Evolutionary conservation across 1,140 invertebrate species (phyloP).

Genomic region (Lordiphosa clarofinis): DNA sequence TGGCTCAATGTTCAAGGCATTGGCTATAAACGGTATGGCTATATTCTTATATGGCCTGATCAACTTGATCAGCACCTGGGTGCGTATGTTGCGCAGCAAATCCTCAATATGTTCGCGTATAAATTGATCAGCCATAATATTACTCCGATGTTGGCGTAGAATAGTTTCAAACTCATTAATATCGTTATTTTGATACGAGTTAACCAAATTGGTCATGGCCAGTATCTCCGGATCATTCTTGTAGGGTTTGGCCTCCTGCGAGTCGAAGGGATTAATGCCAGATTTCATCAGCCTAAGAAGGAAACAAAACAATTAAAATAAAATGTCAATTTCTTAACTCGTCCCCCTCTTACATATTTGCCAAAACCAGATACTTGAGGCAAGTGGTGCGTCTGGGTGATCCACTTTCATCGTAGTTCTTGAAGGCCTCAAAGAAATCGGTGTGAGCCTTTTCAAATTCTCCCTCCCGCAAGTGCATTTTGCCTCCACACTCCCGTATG

Average conservation of each 20-base stretch:
- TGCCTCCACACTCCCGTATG: conserved; percentile 99
- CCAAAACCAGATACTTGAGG: conserved; percentile 98
- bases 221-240: conserved; percentile 99
- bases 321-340: not conserved
- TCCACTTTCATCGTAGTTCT: conserved; percentile 99
- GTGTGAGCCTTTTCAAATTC: conserved; percentile 99
- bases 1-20: conserved; percentile 97
- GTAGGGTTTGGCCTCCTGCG: conserved; percentile 99
- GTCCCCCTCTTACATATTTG: conserved; percentile 90
- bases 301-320: not conserved
- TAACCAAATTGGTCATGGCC: conserved; percentile 99
- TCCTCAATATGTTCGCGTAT: conserved; percentile 99
- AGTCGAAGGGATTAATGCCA: conserved; percentile 99
- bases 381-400: conserved; percentile 97
- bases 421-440: conserved; percentile 99
- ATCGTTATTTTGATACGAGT: conserved; percentile 99
- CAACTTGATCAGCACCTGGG: conserved; percentile 98
- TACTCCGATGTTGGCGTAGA: conserved; percentile 95
- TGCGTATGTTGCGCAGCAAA: conserved; percentile 96
- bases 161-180: conserved; percentile 99
- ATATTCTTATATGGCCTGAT: conserved; percentile 99
- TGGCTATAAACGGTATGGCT: conserved; percentile 98
- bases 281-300: conserved; percentile 95
- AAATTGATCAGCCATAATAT: conserved; percentile 99
- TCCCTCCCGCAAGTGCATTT: conserved; percentile 99